phyloP scores from a whole-genome alignment of 2,888 invertebrate genomes.

The Brachylomia viminalis region DNA sequence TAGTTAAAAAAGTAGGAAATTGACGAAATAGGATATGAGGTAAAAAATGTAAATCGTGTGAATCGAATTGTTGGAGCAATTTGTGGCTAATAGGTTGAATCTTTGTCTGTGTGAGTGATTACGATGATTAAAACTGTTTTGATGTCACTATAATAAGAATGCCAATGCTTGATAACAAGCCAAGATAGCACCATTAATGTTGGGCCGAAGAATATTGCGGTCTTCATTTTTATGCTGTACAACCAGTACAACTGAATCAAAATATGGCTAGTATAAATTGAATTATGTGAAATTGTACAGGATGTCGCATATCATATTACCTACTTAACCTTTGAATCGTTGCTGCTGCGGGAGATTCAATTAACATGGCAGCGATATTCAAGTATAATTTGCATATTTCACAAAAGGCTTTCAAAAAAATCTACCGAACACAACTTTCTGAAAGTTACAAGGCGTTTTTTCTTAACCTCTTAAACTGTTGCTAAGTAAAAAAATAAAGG shows the following conservation, averaged over 20 bases:
- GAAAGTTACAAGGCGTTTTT: neutral
- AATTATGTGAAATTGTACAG: slow-evolving; percentile 5
- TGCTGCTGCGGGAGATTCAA: neutral
- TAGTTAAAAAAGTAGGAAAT: slow-evolving; percentile 7
- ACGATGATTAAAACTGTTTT: neutral
- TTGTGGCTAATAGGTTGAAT: neutral
- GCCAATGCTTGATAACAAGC: neutral
- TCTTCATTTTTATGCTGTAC: neutral
- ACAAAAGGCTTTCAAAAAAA: neutral
- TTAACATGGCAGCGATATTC: neutral
- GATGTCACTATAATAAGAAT: neutral
- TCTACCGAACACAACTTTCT: neutral
- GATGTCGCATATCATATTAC: slow-evolving; percentile 6
- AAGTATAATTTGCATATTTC: neutral
- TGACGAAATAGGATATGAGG: slow-evolving; percentile 27
- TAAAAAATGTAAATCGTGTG: neutral
- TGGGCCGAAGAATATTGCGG: neutral
- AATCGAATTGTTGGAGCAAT: slow-evolving; percentile 6
- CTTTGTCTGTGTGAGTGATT: neutral
- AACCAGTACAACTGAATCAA: neutral
- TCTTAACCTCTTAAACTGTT: neutral
- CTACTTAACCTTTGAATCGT: slow-evolving; percentile 19
- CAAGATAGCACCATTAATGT: neutral
- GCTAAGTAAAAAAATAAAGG: neutral
- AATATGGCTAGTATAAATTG: slow-evolving; percentile 9